Evolutionary conservation across 2,113 vertebrate species (phyloP).

Genomic region (Pao palembangensis): DNA sequence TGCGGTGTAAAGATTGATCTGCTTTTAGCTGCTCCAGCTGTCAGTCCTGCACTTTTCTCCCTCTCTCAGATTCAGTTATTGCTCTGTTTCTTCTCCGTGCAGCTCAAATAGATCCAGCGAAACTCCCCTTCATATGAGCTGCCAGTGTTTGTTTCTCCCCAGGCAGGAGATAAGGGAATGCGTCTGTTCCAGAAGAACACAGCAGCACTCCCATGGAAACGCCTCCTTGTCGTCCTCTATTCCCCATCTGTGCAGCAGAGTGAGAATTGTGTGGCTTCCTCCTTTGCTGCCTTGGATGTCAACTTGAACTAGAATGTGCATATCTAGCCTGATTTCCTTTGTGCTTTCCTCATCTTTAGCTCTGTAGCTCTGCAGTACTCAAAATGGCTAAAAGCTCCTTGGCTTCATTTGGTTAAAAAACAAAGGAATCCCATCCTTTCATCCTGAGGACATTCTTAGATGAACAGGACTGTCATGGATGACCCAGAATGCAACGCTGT

Average conservation of each 20-base stretch:
- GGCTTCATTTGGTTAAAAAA: slow-evolving; percentile 8
- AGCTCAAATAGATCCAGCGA: slow-evolving; percentile 61
- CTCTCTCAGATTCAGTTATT: slow-evolving; percentile 65
- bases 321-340: slow-evolving; percentile 22
- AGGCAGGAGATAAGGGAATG: slow-evolving; percentile 64
- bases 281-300: slow-evolving; percentile 14
- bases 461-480: no score
- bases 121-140: slow-evolving; percentile 60
- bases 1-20: slow-evolving; percentile 19
- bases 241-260: slow-evolving; percentile 24
- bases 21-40: slow-evolving; percentile 25
- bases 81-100: slow-evolving; percentile 56
- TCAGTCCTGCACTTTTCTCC: slow-evolving; percentile 32
- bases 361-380: background rate
- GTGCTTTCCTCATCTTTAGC: slow-evolving; percentile 5
- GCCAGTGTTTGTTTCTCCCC: slow-evolving; percentile 65
- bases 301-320: slow-evolving; percentile 22
- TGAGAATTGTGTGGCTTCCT: slow-evolving; percentile 20
- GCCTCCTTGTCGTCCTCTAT: slow-evolving; percentile 35
- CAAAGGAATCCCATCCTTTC: background rate
- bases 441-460: no score
- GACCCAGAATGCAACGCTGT: no score
- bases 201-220: slow-evolving; percentile 64
- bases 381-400: slow-evolving; percentile 1
- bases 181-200: slow-evolving; percentile 48